Percentiles rank a stretch among this genome's conserved stretches.
These are phyloP conservation scores for Potamilus streckersoni DNA, from an alignment of 1,140 invertebrate genomes.

Conservation along the genomic window DNA sequence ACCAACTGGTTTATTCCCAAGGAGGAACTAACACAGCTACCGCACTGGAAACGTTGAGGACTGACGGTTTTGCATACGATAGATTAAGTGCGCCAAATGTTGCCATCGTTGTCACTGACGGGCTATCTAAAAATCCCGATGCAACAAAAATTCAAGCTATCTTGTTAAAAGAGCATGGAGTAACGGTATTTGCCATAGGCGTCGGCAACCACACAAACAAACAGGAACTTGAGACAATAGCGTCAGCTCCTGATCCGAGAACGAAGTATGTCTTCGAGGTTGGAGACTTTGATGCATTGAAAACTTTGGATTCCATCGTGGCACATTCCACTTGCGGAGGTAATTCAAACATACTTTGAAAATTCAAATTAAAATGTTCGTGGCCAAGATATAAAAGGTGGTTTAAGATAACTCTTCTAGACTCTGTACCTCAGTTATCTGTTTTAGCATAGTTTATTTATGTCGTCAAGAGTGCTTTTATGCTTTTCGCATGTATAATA, in stretches of 20 bases:
- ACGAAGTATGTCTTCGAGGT: constrained; percentile 6
- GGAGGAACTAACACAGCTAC: constrained; percentile 45
- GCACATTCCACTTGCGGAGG: constrained; percentile 29
- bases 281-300: constrained; percentile 13
- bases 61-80: constrained; percentile 16
- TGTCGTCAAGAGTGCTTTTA: too few relatives aligned
- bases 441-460: too few relatives aligned
- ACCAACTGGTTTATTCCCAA: constrained; percentile 27
- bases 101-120: constrained; percentile 40
- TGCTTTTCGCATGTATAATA: too few relatives aligned
- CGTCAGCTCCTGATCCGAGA: not conserved
- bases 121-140: constrained; percentile 23
- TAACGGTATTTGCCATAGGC: constrained; percentile 32
- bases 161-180: constrained; percentile 9
- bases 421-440: too few relatives aligned
- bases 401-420: too few relatives aligned
- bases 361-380: too few relatives aligned
- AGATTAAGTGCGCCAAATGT: constrained; percentile 25
- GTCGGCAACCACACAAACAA: not conserved
- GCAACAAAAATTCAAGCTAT: constrained; percentile 15
- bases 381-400: too few relatives aligned
- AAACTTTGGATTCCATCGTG: constrained; percentile 9
- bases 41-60: constrained; percentile 9
- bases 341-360: not conserved
- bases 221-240: constrained; percentile 5